These are phyloP conservation scores for Epizoanthus stellaris DNA, from an alignment of 92 coral and sea anemone species.

Conservation along the genomic window DNA sequence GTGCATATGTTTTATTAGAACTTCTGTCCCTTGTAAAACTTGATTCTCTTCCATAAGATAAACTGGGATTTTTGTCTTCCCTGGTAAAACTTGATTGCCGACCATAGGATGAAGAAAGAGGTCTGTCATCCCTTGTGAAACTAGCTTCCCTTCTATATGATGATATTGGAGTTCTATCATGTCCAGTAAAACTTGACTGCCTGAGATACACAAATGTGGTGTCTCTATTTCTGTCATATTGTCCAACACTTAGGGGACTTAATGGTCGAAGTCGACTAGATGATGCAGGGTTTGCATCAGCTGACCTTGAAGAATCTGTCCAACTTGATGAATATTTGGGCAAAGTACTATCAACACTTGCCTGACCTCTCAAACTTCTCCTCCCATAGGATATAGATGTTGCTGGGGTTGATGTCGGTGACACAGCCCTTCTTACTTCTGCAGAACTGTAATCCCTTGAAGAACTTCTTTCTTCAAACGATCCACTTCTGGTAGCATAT, in stretches of 20 bases:
- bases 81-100: conserved; percentile 40
- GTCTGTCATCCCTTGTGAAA: conserved; percentile 30
- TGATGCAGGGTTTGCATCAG: conserved; percentile 8
- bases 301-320: neutral
- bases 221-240: neutral
- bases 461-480: conserved; percentile 13
- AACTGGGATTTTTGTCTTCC: conserved; percentile 25
- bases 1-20: neutral
- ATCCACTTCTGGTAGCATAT: conserved; percentile 2
- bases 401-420: conserved; percentile 9
- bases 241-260: neutral
- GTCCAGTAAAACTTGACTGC: conserved; percentile 34
- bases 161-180: conserved; percentile 17
- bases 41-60: conserved; percentile 16
- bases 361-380: conserved; percentile 8
- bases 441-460: conserved; percentile 23
- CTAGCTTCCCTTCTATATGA: conserved; percentile 33
- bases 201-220: conserved; percentile 8
- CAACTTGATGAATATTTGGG: conserved; percentile 19
- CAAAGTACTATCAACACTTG: conserved; percentile 13
- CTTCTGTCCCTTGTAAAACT: conserved; percentile 30
- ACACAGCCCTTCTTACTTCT: conserved; percentile 7
- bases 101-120: conserved; percentile 2
- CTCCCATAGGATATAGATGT: conserved; percentile 4
- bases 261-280: conserved; percentile 23